Evolutionary conservation across 2,888 invertebrate species (phyloP).

Genomic region (Sclerodermus sp.): DNA sequence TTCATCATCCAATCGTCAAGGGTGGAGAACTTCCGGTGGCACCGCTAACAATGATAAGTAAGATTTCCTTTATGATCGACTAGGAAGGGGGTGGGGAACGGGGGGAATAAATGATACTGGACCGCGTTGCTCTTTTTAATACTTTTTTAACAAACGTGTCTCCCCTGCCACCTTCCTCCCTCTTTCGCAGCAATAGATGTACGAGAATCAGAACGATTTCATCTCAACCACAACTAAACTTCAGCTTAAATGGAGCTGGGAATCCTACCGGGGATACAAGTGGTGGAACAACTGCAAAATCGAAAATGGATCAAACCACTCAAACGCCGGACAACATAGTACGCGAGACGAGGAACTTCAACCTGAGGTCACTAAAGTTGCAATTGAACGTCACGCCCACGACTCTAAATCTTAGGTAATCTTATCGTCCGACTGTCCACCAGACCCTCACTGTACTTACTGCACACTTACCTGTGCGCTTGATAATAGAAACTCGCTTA

Average conservation of each 20-base stretch:
- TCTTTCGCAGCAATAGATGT: slow-evolving; percentile 31
- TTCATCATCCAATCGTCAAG: slow-evolving; percentile 25
- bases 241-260: slow-evolving; percentile 62
- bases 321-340: slow-evolving; percentile 74
- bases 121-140: too few species aligned
- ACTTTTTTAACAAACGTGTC: too few species aligned
- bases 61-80: background rate
- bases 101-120: too few species aligned
- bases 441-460: background rate
- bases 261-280: slow-evolving; percentile 32
- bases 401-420: slow-evolving; percentile 64
- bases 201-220: slow-evolving; percentile 62
- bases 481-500: too few species aligned
- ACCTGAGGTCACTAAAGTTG: slow-evolving; percentile 64
- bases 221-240: slow-evolving; percentile 65
- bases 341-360: slow-evolving; percentile 67
- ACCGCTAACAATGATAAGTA: slow-evolving; percentile 2
- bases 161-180: too few species aligned
- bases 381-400: slow-evolving; percentile 66
- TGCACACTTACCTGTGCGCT: too few species aligned
- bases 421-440: background rate
- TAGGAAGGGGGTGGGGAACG: too few species aligned
- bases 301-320: slow-evolving; percentile 68
- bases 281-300: slow-evolving; percentile 12
- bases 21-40: slow-evolving; percentile 58